A percentile compares a stretch with the other conserved stretches of the same genome.
Evolutionary conservation across 2,797 vertebrate genomes (phyloP).

Genomic region (Lycodopsis pacificus): DNA sequence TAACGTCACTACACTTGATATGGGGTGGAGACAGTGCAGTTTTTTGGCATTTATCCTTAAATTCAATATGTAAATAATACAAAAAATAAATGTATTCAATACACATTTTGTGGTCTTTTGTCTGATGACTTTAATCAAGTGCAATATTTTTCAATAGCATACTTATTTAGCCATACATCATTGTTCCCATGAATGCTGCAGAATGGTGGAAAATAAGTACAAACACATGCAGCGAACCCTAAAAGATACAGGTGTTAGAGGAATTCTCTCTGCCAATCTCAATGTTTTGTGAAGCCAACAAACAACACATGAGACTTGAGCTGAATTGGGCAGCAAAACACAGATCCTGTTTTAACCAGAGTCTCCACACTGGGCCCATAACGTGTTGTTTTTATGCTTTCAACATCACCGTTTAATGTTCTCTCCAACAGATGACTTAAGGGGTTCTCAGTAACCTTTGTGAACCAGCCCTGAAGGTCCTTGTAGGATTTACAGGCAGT

Average conservation of each 20-base stretch:
- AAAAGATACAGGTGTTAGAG: neutral
- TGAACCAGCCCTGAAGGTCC: slow-evolving; percentile 11
- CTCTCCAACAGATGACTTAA: neutral
- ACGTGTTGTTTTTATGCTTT: slow-evolving; percentile 11
- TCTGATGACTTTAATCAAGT: neutral
- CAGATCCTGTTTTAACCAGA: neutral
- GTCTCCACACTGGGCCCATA: neutral
- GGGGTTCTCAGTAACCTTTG: slow-evolving; percentile 1
- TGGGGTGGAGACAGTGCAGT: neutral
- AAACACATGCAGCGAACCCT: neutral
- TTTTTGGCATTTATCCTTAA: neutral
- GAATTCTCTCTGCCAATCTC: neutral
- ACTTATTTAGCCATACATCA: neutral
- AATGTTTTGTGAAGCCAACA: neutral
- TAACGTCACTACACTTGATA: neutral
- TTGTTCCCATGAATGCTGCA: neutral
- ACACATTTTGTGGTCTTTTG: neutral
- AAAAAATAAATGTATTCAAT: too few species aligned
- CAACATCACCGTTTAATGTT: neutral
- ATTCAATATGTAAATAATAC: neutral
- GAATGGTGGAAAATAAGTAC: neutral
- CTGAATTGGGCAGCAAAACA: neutral
- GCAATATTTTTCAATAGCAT: neutral
- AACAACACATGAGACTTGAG: neutral
- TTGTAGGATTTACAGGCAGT: slow-evolving; percentile 27